Percentiles rank a stretch among this genome's conserved stretches.
These are phyloP conservation scores for Eupithecia subumbrata DNA, from an alignment of 2,888 invertebrate species.

Conservation along the genomic window DNA sequence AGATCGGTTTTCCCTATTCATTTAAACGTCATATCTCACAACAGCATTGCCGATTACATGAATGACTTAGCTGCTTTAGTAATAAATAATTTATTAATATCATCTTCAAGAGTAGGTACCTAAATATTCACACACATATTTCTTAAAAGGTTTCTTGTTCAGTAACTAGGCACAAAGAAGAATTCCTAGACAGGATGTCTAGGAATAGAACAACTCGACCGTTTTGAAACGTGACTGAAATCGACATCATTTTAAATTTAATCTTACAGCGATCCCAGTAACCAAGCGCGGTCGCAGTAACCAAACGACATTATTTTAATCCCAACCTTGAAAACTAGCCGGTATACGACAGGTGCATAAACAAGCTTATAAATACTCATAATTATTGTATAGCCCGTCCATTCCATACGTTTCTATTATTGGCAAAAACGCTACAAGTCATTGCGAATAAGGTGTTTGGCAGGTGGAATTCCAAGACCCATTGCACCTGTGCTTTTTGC, in stretches of 20 bases:
- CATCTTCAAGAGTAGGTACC: not conserved
- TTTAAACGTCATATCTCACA: not conserved
- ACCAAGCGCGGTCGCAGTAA: not conserved
- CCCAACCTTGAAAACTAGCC: constrained; percentile 8
- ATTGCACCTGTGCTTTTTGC: constrained; percentile 35
- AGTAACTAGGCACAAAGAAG: not conserved
- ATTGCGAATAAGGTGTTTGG: constrained; percentile 33
- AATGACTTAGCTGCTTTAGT: not conserved
- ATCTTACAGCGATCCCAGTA: not conserved
- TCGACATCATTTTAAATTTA: not conserved
- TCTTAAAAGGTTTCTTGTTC: not conserved
- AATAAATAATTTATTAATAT: not conserved
- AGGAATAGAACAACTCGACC: not conserved
- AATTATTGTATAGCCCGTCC: constrained; percentile 13
- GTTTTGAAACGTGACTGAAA: not conserved
- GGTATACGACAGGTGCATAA: constrained; percentile 33
- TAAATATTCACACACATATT: not conserved
- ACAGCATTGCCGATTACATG: not conserved
- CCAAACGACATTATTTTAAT: not conserved
- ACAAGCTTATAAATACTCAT: constrained; percentile 8
- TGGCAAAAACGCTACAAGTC: constrained; percentile 19
- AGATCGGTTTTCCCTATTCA: not conserved
- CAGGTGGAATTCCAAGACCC: constrained; percentile 31
- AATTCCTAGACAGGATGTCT: not conserved
- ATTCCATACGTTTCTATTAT: constrained; percentile 5